Evolutionary conservation across 2,888 invertebrate genomes (phyloP), one percentile per base, ranked within the genome.

Genomic region (Osmoderma eremita): DNA sequence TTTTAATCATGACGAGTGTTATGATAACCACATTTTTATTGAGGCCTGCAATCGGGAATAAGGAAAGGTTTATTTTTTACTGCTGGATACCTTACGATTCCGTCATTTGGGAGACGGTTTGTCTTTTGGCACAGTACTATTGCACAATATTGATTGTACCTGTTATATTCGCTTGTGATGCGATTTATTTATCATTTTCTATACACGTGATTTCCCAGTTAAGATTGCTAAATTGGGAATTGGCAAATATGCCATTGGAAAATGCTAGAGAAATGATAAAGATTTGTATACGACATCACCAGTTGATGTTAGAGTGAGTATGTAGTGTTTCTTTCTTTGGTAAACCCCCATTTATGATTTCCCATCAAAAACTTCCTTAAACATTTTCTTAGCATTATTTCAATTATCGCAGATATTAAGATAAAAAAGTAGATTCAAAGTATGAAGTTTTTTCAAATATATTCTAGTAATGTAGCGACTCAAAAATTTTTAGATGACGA

Each of bases 261-360:
- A 15, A 10, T n/a, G 13, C 2, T 1, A n/a, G 15, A 17, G 49
- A 48, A 13, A 42, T 13, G 36, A 20, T 67, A 22, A 20, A 49
- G 13, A 56, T n/a, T 17, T 68, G 53, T 36, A 22, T 65, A 13
- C 39, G 8, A n/a, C 45, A 68, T 58, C 68, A 68, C 18, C 64
- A 68, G 38, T 63, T 67, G 18, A 41, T 67, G 13, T 56, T 67
- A 63, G 30, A 36, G 67, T 67, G 39, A 62, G 51, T 58, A 24
- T 17, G 24, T 4, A 24, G 5, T 24, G 5, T 5, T 24, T 24
- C 5, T 4, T 24, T 24, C 5, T 24, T 3, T 24, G n/a, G n/a
- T n/a, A n/a, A n/a, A n/a, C n/a, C n/a, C n/a, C n/a, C n/a, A n/a
- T n/a, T n/a, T n/a, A n/a, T n/a, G n/a, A n/a, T n/a, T n/a, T n/a